Conservation (phyloP, 2,113 vertebrate genomes). For the Neofelis nebulosa region DNA sequence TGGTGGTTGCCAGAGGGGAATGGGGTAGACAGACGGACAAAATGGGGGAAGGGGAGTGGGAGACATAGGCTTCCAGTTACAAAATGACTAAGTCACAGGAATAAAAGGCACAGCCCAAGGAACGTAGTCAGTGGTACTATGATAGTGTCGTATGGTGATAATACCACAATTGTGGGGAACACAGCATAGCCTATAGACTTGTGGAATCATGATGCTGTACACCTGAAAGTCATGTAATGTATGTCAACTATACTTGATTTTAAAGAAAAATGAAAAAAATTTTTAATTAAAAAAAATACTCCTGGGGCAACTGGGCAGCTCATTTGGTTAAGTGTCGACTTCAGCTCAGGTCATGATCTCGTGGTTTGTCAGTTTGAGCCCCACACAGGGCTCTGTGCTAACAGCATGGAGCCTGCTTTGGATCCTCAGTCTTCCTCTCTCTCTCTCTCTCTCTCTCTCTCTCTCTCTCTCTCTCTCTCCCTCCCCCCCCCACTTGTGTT, state of each 20-base stretch:
- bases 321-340: too few relatives aligned
- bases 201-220: rapidly evolving
- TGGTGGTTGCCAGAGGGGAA: neutral
- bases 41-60: neutral
- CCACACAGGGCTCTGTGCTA: too few relatives aligned
- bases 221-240: neutral
- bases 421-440: too few relatives aligned
- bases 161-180: neutral
- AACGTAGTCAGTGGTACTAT: neutral
- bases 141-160: neutral
- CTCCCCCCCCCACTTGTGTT: too few relatives aligned
- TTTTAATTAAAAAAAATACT: neutral
- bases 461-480: too few relatives aligned
- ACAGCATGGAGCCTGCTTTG: too few relatives aligned
- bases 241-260: neutral
- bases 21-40: neutral
- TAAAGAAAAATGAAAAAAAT: neutral
- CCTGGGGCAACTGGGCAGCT: too few relatives aligned
- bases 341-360: too few relatives aligned
- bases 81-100: neutral
- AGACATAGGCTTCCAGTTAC: neutral
- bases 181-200: neutral
- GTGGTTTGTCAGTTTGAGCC: too few relatives aligned
- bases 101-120: neutral
- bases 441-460: too few relatives aligned